Evolutionary conservation across 2,797 vertebrate species (phyloP), one percentile per base, ranked within the genome.

Genomic region (Acanthurus leucopareius): DNA sequence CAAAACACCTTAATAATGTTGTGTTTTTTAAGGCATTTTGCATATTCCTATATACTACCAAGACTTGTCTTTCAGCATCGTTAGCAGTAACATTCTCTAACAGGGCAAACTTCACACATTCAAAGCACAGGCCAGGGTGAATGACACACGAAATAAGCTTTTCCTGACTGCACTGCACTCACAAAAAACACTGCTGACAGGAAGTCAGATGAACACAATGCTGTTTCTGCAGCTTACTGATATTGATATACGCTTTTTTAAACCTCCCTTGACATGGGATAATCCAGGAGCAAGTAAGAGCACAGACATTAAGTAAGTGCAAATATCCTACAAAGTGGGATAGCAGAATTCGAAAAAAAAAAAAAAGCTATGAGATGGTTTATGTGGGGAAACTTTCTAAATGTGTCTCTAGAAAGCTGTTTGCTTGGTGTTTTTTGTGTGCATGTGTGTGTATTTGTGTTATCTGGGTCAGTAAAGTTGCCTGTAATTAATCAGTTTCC

Each of bases 171-270:
- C 70, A 65, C 63, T 49, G 48, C 63, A 45, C 60, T 82, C 70
- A 83, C 87, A 84, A 88, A 83, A 83, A 79, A 70, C 67, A 71
- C 44, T 59, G 57, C 76, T 82, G 86, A 86, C 88, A 89, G 64
- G 66, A 89, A 87, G 86, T 87, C 77, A 86, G 77, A 77, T 16
- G 20, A 49, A 77, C 82, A 88, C 84, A 87, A 83, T 83, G 57
- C 63, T 71, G 53, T 72, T 80, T 79, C 48, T 65, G 48, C 70
- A 73, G 86, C 81, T 89, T 87, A 87, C 64, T 60, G 73, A 83
- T 89, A 89, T 74, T 87, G 89, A 89, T 86, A 81, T 72, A 74
- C 75, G 80, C 82, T 82, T 84, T 86, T 83, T 85, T 60, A 82
- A 89, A 84, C 75, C 79, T 84, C 70, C 79, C 82, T 44, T 86